Percentiles rank a stretch among this genome's conserved stretches.
phyloP scores from a whole-genome alignment of 2,113 vertebrate genomes.

The Tetrax tetrax region DNA sequence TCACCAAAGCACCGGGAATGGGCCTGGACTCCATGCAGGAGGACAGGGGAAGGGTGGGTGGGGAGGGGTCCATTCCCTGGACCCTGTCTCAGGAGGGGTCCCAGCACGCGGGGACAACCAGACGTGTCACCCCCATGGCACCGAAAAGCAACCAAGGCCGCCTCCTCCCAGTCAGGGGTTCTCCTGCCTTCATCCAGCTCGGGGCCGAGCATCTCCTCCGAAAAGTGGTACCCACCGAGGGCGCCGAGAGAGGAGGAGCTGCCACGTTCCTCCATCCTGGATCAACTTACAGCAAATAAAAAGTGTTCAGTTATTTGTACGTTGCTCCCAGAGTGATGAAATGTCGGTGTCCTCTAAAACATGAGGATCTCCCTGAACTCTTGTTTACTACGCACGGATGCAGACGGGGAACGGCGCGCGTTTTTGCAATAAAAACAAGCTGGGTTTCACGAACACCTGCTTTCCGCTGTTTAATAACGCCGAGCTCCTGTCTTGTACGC shows the following conservation, averaged over 20 bases:
- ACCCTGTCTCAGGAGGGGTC: not conserved
- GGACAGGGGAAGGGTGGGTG: not conserved
- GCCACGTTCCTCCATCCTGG: not conserved
- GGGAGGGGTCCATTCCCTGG: rapidly evolving
- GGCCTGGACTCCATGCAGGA: not conserved
- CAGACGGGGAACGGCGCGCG: conserved; percentile 79
- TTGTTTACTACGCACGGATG: conserved; percentile 78
- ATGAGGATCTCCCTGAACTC: conserved; percentile 16
- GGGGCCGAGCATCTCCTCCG: rapidly evolving
- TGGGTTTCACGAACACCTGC: conserved; percentile 86
- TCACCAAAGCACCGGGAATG: not conserved
- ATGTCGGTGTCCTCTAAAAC: conserved; percentile 57
- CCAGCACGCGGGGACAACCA: rapidly evolving
- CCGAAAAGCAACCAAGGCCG: rapidly evolving
- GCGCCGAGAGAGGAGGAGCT: not conserved
- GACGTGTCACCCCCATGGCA: not conserved
- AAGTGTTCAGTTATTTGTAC: not conserved
- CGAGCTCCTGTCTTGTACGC: conserved; percentile 75
- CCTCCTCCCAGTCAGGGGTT: rapidly evolving
- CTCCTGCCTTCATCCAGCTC: rapidly evolving
- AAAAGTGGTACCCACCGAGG: rapidly evolving
- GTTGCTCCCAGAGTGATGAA: not conserved
- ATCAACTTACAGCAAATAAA: not conserved
- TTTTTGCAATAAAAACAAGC: conserved; percentile 82
- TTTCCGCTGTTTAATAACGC: conserved; percentile 84